A percentile compares a stretch with the other conserved stretches of the same genome.
Conservation (phyloP, 2,888 invertebrate genomes). For the Physocephala rufipes region DNA sequence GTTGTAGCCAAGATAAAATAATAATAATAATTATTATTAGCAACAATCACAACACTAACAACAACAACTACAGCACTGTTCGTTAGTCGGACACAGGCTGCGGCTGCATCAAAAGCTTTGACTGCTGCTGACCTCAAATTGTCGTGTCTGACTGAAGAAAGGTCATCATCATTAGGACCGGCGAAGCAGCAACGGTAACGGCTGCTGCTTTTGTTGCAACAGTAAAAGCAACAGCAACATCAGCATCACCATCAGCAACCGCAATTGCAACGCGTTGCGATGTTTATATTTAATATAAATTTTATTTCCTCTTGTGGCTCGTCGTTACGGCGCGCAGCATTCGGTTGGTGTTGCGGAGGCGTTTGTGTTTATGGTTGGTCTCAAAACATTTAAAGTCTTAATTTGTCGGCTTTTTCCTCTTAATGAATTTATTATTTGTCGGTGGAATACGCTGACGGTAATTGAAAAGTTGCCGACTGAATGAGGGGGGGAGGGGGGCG, state of each 20-base stretch:
- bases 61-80: background rate
- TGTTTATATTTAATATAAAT: constrained; percentile 30
- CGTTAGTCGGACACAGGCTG: constrained; percentile 10
- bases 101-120: constrained; percentile 48
- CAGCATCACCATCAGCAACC: constrained; percentile 6
- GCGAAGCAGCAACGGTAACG: constrained; percentile 40
- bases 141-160: constrained; percentile 59
- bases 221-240: constrained; percentile 1
- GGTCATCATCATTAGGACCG: constrained; percentile 55
- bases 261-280: constrained; percentile 29
- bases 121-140: constrained; percentile 62
- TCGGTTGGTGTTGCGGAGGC: constrained; percentile 18
- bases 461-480: background rate
- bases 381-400: constrained; percentile 9
- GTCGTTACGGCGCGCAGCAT: background rate
- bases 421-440: constrained; percentile 16
- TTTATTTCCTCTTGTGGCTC: constrained; percentile 24
- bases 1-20: constrained; percentile 20
- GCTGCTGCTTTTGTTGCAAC: background rate
- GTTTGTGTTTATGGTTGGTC: constrained; percentile 5
- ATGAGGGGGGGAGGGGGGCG: background rate
- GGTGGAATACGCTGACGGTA: background rate
- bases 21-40: constrained; percentile 18
- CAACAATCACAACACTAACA: background rate
- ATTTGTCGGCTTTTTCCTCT: background rate